Evolutionary conservation across 2,113 vertebrate species (phyloP).

Genomic region (Verasper variegatus): DNA sequence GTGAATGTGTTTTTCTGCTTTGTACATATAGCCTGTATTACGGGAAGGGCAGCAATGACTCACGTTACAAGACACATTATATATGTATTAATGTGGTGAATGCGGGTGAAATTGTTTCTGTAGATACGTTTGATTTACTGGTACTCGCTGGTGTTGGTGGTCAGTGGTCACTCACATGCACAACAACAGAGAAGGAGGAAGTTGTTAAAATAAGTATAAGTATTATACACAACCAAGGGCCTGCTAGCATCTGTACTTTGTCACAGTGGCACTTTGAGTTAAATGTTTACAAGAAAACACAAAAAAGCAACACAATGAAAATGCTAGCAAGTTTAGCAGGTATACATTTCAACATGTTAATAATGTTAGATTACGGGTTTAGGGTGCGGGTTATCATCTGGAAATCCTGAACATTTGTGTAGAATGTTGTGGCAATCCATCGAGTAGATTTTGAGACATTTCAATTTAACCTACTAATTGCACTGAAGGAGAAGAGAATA

Average conservation of each 20-base stretch:
- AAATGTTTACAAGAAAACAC: background rate
- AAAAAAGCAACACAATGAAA: background rate
- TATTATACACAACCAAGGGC: background rate
- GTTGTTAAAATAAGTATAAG: background rate
- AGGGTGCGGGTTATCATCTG: too few relatives aligned
- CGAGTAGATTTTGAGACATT: background rate
- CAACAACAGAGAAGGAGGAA: background rate
- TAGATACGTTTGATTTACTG: constrained; percentile 36
- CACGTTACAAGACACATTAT: constrained; percentile 30
- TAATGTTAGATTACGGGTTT: too few relatives aligned
- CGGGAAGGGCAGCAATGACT: constrained; percentile 30
- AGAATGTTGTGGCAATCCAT: background rate
- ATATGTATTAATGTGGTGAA: constrained; percentile 55
- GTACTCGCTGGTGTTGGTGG: constrained; percentile 35
- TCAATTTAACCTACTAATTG: background rate
- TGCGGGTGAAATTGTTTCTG: constrained; percentile 34
- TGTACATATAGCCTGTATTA: constrained; percentile 19
- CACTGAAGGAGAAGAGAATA: background rate
- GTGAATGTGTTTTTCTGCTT: constrained; percentile 5
- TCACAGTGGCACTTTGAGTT: too few relatives aligned
- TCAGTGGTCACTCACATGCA: constrained; percentile 11
- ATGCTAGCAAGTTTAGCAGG: background rate
- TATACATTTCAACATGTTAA: too few relatives aligned
- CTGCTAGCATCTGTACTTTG: background rate
- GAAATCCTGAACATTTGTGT: background rate